A percentile compares a stretch with the other conserved stretches of the same genome.
Evolutionary conservation across 2,888 invertebrate genomes (phyloP).

Genomic region (Acanthosoma haemorrhoidale): DNA sequence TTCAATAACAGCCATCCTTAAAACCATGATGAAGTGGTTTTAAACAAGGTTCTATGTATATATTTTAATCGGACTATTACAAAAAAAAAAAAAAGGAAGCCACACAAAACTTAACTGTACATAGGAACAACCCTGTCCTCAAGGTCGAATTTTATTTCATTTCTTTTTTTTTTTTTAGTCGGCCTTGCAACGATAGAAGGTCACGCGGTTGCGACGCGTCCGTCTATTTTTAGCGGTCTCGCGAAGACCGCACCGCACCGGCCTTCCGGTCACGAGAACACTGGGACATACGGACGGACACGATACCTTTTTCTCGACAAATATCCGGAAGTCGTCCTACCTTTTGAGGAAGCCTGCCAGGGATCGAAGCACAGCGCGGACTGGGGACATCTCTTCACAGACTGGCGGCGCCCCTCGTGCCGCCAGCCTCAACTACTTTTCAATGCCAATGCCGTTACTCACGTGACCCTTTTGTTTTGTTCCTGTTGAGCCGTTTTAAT

Average conservation of each 20-base stretch:
- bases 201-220: neutral
- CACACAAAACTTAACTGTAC: too few relatives aligned
- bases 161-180: too few relatives aligned
- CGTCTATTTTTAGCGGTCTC: neutral
- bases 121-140: too few relatives aligned
- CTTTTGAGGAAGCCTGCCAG: slow-evolving; percentile 31
- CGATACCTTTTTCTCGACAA: neutral
- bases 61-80: too few relatives aligned
- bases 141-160: too few relatives aligned
- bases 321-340: slow-evolving; percentile 12
- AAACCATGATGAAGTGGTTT: too few relatives aligned
- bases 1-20: too few relatives aligned
- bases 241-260: neutral
- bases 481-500: too few relatives aligned
- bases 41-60: too few relatives aligned
- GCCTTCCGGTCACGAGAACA: neutral
- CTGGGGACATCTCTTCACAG: slow-evolving; percentile 26
- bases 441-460: slow-evolving; percentile 19
- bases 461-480: neutral
- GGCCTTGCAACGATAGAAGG: neutral
- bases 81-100: too few relatives aligned
- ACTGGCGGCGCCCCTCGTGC: neutral
- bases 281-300: too few relatives aligned
- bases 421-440: neutral
- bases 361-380: slow-evolving; percentile 30